A percentile compares a stretch with the other conserved stretches of the same genome.
Conservation (phyloP, 2,797 vertebrate genomes). For the Cephalopachus bancanus region DNA sequence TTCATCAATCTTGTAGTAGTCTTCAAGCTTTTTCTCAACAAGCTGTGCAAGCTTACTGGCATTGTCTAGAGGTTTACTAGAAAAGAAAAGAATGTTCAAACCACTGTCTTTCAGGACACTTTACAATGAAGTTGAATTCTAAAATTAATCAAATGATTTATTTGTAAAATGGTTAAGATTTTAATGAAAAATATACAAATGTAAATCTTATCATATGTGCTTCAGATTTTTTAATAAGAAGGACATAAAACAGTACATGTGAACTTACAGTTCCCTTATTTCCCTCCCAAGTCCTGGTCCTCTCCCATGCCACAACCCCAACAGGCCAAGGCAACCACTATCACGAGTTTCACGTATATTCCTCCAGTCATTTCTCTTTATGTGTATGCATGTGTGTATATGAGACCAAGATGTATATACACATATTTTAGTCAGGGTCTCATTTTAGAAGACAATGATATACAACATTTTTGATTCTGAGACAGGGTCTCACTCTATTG, state of each 20-base stretch:
- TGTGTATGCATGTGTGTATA: background rate
- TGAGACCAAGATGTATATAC: too few relatives aligned
- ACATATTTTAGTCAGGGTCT: too few relatives aligned
- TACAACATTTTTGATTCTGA: too few relatives aligned
- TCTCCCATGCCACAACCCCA: background rate
- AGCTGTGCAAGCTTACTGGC: slow-evolving; percentile 94
- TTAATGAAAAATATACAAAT: background rate
- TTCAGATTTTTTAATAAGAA: slow-evolving; percentile 56
- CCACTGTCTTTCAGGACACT: slow-evolving; percentile 56
- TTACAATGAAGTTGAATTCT: slow-evolving; percentile 56
- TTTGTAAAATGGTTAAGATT: too few relatives aligned
- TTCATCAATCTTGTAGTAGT: slow-evolving; percentile 94
- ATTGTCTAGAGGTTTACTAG: slow-evolving; percentile 92
- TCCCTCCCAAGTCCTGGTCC: background rate
- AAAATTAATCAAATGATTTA: slow-evolving; percentile 52
- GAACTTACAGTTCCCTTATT: slow-evolving; percentile 11
- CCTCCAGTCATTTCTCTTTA: background rate
- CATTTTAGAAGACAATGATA: too few relatives aligned
- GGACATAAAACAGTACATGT: slow-evolving; percentile 38
- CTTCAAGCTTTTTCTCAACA: slow-evolving; percentile 94
- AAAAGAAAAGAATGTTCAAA: slow-evolving; percentile 78
- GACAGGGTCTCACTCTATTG: too few relatives aligned
- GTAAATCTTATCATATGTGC: slow-evolving; percentile 20
- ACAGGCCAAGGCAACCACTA: background rate
- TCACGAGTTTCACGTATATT: slow-evolving; percentile 28